Evolutionary conservation across 2,797 vertebrate species (phyloP).

Genomic region (Eptatretus atami): DNA sequence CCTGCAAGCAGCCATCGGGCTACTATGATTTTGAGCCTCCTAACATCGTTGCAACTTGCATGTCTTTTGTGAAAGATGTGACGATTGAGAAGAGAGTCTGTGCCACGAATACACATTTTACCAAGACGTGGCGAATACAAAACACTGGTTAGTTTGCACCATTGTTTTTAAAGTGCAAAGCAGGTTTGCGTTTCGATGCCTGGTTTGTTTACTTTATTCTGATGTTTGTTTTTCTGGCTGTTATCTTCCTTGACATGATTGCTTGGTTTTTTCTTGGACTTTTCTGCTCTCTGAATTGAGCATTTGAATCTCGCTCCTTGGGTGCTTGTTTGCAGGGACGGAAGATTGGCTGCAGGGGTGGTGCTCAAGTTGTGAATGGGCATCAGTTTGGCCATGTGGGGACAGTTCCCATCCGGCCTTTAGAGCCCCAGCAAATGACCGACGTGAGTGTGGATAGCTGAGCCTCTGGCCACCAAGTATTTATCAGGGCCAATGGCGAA

Average conservation of each 20-base stretch:
- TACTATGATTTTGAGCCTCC: conserved; percentile 98
- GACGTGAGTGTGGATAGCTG: conserved; percentile 92
- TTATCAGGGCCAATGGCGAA: conserved; percentile 98
- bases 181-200: no score
- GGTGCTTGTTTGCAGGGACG: conserved; percentile 20
- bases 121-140: conserved; percentile 97
- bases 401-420: conserved; percentile 72
- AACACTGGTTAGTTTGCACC: conserved; percentile 41
- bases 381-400: conserved; percentile 95
- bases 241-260: no score
- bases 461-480: conserved; percentile 76
- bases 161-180: neutral
- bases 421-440: conserved; percentile 82
- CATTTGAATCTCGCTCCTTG: neutral
- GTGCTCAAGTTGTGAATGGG: conserved; percentile 80
- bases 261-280: neutral
- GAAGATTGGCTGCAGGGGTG: conserved; percentile 87
- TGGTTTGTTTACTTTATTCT: no score
- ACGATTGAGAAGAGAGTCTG: conserved; percentile 90
- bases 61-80: conserved; percentile 97
- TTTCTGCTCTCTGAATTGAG: neutral
- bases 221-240: no score
- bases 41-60: conserved; percentile 66
- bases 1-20: conserved; percentile 78
- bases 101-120: conserved; percentile 85